Conservation (phyloP, 1,140 invertebrate genomes). For the Globodera rostochiensis region DNA sequence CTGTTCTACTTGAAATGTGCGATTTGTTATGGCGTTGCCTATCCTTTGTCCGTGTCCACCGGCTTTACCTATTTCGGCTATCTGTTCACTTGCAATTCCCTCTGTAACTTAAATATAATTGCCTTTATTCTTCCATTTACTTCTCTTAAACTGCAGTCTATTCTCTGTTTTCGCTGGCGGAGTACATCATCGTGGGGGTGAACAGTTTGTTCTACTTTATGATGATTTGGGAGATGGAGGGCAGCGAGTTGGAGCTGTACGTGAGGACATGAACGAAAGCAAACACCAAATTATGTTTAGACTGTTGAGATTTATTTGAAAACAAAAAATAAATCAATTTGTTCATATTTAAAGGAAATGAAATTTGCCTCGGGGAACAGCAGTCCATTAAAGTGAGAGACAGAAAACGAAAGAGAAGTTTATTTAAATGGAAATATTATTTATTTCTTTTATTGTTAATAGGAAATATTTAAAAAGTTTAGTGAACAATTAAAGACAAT, state of each 20-base stretch:
- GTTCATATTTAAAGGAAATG: background rate
- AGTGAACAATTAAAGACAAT: no score
- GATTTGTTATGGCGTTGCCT: constrained; percentile 50
- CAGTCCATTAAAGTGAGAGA: background rate
- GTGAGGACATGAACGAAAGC: constrained; percentile 11
- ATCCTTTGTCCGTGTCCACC: constrained; percentile 60
- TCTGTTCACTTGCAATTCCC: constrained; percentile 42
- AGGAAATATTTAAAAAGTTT: no score
- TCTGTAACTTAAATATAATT: constrained; percentile 41
- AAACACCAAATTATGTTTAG: background rate
- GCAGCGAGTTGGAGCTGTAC: constrained; percentile 41
- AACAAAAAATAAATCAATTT: background rate
- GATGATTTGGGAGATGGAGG: constrained; percentile 48
- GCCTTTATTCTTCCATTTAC: background rate
- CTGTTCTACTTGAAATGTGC: constrained; percentile 59
- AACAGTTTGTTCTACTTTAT: constrained; percentile 48
- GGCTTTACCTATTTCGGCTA: constrained; percentile 56
- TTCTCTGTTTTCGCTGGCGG: constrained; percentile 56
- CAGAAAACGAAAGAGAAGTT: background rate
- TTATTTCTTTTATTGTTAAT: no score
- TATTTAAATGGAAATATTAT: no score
- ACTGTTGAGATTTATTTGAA: background rate
- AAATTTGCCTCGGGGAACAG: background rate
- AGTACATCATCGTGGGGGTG: constrained; percentile 54
- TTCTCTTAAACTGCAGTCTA: constrained; percentile 50